Evolutionary conservation across 2,113 vertebrate genomes (phyloP), one percentile per base, ranked within the genome.

Genomic region (Fregata magnificens): DNA sequence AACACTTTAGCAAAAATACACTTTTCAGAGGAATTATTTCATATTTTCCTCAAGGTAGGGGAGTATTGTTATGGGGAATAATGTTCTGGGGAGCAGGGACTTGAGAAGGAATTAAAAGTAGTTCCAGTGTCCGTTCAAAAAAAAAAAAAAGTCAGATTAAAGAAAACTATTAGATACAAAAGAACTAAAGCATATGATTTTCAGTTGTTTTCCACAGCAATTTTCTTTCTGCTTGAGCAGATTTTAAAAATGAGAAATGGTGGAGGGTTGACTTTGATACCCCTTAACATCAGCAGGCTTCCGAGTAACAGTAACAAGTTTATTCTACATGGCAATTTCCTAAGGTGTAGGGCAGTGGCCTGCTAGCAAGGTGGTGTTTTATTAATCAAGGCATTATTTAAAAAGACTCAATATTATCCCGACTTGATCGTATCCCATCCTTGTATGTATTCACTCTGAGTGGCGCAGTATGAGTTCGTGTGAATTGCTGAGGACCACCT

Each of bases 381-480:
- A 38, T 72, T 85, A 52, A 45, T 58, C 22, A 78, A 82, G 28
- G 7, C 17, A 15, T 62, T 78, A 16, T 16, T 90, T 87, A 1
- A 31, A 40, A 84, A 81, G 13, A 52, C 29, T 50, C 52, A 12
- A 1, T 69, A 4, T 16, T 58, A 53, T 59, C 74, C 28, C 2
- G 3, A 34, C 24, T 74, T 61, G 32, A 14, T 61, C 38, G 9
- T 69, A 10, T 19, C 29, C 25, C 47, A 29, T 45, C 66, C 10
- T 50, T 40, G n/a, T 26, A 28, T 16, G 53, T 34, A 1, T n/a
- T 66, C 4, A 4, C 16, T 58, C 22, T 9, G 49, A 53, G 69
- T 24, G 58, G 26, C 1, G 0, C 65, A 29, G 40, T 38, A 16
- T 0, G 3, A 2, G 25, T 34, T 89, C 44, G 10, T 0, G 0